Conservation (phyloP, 2,888 invertebrate species). For the Microctonus aethiopoides region DNA sequence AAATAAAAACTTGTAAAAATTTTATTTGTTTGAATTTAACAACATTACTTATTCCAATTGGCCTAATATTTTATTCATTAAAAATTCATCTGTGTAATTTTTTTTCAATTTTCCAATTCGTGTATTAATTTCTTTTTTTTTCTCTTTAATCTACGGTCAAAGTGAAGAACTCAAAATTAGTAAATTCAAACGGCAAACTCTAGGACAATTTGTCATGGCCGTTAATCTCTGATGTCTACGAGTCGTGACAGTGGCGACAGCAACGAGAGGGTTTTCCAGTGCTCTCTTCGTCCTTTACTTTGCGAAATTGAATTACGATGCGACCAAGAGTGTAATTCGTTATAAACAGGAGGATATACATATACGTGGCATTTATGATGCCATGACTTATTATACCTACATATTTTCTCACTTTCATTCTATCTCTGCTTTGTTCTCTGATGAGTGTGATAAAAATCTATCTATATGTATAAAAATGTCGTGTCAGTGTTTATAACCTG, state of each 20-base stretch:
- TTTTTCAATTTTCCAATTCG: not conserved
- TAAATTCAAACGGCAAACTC: slow-evolving; percentile 34
- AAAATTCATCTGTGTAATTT: slow-evolving; percentile 2
- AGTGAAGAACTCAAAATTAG: slow-evolving; percentile 22
- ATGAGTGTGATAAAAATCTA: too few relatives aligned
- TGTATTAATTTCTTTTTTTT: not conserved
- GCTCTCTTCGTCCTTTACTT: slow-evolving; percentile 28
- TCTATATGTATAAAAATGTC: too few relatives aligned
- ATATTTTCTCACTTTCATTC: not conserved
- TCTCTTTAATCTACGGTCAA: not conserved
- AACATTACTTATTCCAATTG: not conserved
- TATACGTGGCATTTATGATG: slow-evolving; percentile 21
- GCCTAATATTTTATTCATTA: not conserved
- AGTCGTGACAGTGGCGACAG: slow-evolving; percentile 11
- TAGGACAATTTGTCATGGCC: slow-evolving; percentile 35
- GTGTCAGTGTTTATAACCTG: too few relatives aligned
- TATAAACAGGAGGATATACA: slow-evolving; percentile 34
- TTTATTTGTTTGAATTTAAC: too few relatives aligned
- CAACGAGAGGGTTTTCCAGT: slow-evolving; percentile 14
- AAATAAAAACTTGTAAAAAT: too few relatives aligned
- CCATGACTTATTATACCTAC: slow-evolving; percentile 16
- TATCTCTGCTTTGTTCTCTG: too few relatives aligned
- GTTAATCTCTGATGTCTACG: slow-evolving; percentile 39
- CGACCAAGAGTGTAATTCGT: slow-evolving; percentile 43
- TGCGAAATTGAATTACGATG: slow-evolving; percentile 53